Evolutionary conservation across 1,140 invertebrate species (phyloP), one percentile per base, ranked within the genome.

Genomic region (Zaprionus nigranus): DNA sequence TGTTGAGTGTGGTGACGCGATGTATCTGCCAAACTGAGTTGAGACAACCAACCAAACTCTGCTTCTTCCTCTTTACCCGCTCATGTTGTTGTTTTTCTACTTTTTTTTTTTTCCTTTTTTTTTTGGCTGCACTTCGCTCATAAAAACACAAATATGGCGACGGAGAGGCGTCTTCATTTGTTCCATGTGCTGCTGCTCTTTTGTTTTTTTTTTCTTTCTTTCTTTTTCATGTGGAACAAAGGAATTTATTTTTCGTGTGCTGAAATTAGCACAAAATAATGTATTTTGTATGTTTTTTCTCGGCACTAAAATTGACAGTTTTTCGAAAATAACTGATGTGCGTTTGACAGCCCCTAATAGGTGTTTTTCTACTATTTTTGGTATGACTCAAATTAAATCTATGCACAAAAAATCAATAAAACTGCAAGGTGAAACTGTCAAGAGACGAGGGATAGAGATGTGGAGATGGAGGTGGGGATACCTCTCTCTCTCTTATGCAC

Each of bases 341-440:
- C 30, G 49, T 54, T 64, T 53, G 61, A 64, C 63, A 65, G 53
- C 17, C n/a, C 17, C 36, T 65, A 30, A 65, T n/a, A 56, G 53
- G 34, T 28, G 28, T 40, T 28, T 64, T 64, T 64, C 26, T 17
- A 17, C 7, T 54, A 1, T 24, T n/a, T 5, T 13, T 34, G 7
- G 5, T 40, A 5, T 46, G 40, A 46, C 40, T 46, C 40, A 40
- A 57, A 30, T 30, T 7, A 30, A 40, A 66, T 17, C 17, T 17
- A 17, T 17, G 17, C 17, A 17, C 17, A 68, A 68, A 80, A 87
- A 87, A 87, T 88, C 82, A 81, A 90, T 87, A 87, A 78, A 87
- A 81, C 11, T 86, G 85, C 85, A 90, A 75, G 75, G 59, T 63
- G 53, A 72, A 63, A 63, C 38, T 59, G 15, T 28, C 30, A 0